Conservation (phyloP, 2,888 invertebrate species). For the Nephrotoma flavescens region DNA sequence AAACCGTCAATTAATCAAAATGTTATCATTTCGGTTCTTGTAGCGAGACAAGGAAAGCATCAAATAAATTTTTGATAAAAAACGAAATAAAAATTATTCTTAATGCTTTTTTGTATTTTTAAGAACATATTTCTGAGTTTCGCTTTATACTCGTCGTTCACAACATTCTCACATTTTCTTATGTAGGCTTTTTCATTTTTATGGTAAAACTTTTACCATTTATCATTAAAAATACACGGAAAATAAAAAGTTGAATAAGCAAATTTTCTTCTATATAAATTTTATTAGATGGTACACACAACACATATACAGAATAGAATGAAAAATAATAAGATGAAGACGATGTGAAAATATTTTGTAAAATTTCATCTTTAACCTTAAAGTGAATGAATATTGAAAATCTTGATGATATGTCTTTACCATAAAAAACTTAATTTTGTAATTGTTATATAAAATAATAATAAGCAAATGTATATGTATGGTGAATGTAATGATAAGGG, state of each 20-base stretch:
- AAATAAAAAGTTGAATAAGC: background rate
- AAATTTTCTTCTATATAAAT: background rate
- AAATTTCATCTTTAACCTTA: background rate
- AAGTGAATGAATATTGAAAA: background rate
- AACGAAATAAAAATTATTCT: background rate
- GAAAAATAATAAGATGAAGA: background rate
- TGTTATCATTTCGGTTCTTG: background rate
- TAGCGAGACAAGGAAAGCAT: background rate
- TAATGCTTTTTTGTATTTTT: background rate
- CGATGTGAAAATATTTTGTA: background rate
- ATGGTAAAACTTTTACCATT: background rate
- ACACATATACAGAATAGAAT: background rate
- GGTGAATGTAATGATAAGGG: background rate
- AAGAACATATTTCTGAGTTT: background rate
- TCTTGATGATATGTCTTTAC: background rate
- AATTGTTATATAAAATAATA: background rate
- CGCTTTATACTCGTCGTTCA: background rate
- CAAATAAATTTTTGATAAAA: background rate
- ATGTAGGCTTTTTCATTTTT: background rate
- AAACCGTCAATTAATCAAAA: background rate
- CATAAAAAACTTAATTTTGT: background rate
- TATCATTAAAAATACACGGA: background rate
- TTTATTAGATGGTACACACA: background rate
- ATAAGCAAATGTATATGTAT: background rate
- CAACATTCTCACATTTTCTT: background rate